Base-by-base conservation (phyloP, 2,888 invertebrate species). In the Apantesis nais region DNA sequence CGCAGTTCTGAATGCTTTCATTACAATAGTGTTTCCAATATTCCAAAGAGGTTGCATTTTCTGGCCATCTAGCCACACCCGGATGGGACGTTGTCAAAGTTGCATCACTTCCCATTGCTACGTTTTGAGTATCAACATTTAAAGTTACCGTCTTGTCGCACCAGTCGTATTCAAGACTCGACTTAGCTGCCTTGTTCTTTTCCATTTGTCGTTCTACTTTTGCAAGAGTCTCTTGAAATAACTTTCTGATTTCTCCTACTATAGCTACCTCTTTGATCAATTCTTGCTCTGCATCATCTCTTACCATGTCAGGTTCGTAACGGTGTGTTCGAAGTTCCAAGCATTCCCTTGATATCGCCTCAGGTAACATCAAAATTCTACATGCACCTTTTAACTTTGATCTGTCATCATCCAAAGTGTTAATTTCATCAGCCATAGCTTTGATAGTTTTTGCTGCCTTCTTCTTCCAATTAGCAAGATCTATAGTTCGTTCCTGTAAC, bases 161-260 rank as follows among this genome's bases (percentile, higher is more conserved):
- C 98, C 98, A 99, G 88, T 99, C 98, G 79, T 96, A 96, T 91
- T 99, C 99, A 72, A 98, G 92, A 34, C 97, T 95, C 61, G 96
- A 95, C 87, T 98, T 98, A 0, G 97, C 97, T 8, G 97, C 97
- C 85, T 97, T 97, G 84, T 98, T 97, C 82, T 96, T 96, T n/a
- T 95, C 86, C 86, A 97, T 95, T 88, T 98, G 97, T 41, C 93
- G 90, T 76, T 97, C 96, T 1, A 97, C 96, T 86, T 97, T 97
- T 19, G 94, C 93, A 61, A 97, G 88, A 0, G 96, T 97, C 68
- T 96, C 94, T 44, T 93, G 91, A 71, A 97, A 96, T 0, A 96
- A 91, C 74, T 96, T 94, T 74, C 96, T 94, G 67, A 97, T 96
- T 88, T 97, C 97, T 0, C 96, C 96, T 34, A 97, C 96, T n/a